These are phyloP conservation scores for Rhysida immarginata DNA, from an alignment of 1,140 invertebrate species.

Conservation along the genomic window DNA sequence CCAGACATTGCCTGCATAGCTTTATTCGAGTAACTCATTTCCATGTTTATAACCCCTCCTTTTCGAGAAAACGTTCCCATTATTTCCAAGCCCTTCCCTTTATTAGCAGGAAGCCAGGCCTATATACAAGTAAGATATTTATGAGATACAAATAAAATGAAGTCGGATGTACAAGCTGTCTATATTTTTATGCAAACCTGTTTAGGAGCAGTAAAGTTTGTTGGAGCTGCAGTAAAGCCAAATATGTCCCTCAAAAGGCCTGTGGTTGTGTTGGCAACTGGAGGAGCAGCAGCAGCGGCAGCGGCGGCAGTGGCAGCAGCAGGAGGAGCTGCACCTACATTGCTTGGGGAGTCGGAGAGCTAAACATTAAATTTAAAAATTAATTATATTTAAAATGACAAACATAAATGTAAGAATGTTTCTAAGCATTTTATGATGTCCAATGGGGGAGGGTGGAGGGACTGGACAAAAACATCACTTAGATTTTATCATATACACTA, in stretches of 20 bases:
- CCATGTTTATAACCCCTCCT: slow-evolving; percentile 79
- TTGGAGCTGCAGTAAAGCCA: slow-evolving; percentile 50
- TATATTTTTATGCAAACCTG: slow-evolving; percentile 30
- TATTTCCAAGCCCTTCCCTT: slow-evolving; percentile 95
- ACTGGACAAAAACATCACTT: no score
- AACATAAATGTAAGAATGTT: neutral
- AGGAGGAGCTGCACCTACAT: slow-evolving; percentile 15
- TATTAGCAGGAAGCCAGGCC: slow-evolving; percentile 83
- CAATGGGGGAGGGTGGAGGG: no score
- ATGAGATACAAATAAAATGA: neutral
- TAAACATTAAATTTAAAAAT: neutral
- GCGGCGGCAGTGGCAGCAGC: neutral
- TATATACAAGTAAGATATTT: slow-evolving; percentile 14
- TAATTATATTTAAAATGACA: neutral
- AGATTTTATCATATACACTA: no score
- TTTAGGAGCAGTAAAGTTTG: slow-evolving; percentile 60
- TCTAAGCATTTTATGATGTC: no score
- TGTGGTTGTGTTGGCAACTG: slow-evolving; percentile 22
- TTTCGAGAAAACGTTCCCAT: slow-evolving; percentile 85
- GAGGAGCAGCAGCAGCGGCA: slow-evolving; percentile 14
- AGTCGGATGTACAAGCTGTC: neutral
- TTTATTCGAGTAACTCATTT: slow-evolving; percentile 92
- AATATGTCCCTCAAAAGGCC: slow-evolving; percentile 83
- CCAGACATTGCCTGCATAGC: slow-evolving; percentile 94
- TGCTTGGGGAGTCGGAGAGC: slow-evolving; percentile 11